Percentiles rank a stretch among this genome's conserved stretches.
phyloP scores from a whole-genome alignment of 1,140 invertebrate genomes.

The Zaprionus capensis region DNA sequence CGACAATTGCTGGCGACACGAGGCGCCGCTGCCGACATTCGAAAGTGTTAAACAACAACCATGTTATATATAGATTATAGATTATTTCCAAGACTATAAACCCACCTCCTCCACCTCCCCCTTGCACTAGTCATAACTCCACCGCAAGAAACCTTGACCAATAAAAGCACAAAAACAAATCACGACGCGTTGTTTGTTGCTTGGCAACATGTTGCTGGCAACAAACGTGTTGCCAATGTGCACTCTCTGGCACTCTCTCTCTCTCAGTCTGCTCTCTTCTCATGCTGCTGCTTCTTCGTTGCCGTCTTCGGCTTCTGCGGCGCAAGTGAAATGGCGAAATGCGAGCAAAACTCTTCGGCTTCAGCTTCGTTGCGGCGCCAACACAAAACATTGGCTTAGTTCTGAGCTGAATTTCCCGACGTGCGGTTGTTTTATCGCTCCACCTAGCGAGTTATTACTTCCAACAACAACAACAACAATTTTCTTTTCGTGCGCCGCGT shows the following conservation, averaged over 20 bases:
- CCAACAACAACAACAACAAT: conserved; percentile 32
- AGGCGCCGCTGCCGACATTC: conserved; percentile 50
- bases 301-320: conserved; percentile 52
- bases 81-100: conserved; percentile 52
- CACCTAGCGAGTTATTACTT: conserved; percentile 10
- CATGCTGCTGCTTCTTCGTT: conserved; percentile 34
- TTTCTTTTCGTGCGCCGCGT: conserved; percentile 65
- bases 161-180: conserved; percentile 31
- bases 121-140: conserved; percentile 10
- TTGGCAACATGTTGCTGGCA: conserved; percentile 64
- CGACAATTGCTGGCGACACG: conserved; percentile 60
- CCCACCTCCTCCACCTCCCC: neutral
- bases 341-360: conserved; percentile 42
- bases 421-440: conserved; percentile 65
- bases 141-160: conserved; percentile 66
- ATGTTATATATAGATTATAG: conserved; percentile 77
- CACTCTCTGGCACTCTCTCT: conserved; percentile 31
- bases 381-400: conserved; percentile 72
- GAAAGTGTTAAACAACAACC: conserved; percentile 74
- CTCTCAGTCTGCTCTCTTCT: neutral
- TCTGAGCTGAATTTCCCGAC: conserved; percentile 76
- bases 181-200: conserved; percentile 26
- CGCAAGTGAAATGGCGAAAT: conserved; percentile 41
- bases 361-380: conserved; percentile 38
- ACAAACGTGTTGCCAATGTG: conserved; percentile 31